Base-by-base conservation (phyloP, 2,113 vertebrate genomes). In the Seriola quinqueradiata region DNA sequence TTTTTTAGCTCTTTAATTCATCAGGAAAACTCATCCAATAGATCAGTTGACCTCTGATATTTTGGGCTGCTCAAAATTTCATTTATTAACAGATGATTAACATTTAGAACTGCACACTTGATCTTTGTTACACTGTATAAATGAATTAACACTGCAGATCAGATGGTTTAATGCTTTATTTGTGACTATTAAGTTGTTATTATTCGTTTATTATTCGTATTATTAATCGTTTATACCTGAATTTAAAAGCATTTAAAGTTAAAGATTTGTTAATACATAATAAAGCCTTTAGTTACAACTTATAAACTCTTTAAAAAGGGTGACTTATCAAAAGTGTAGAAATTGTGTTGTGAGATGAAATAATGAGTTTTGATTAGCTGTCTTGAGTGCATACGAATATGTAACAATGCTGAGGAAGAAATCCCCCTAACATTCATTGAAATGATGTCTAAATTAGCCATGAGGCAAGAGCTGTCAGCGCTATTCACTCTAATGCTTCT, bases 361-460 rank as follows among this genome's bases (percentile, higher is more conserved):
- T 61, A 12, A 50, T 60, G 14, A 14, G 55, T 63, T 48, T 50
- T 52, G 60, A 75, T 57, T 81, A 21, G 38, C 16, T 32, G 44
- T 21, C 21, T 38, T 48, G 50, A 64, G 21, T 74, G 40, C 36
- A 64, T 73, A 69, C 74, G 46, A 89, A 82, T 75, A 48, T 70
- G 66, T 72, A 32, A 52, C 25, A 64, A 64, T n/a, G 36, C 10
- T 1, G 12, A 82, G 3, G 48, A 70, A 63, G 64, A 84, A 54
- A 68, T 80, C 34, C 34, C 42, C 21, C 46, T 13, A 55, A 70
- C 42, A 67, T 38, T 68, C 38, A 44, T 50, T 77, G 58, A 81
- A 59, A 74, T 81, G 1, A 84, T 77, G 32, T 85, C 71, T 86
- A 69, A 81, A 83, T 87, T 65, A 88, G 70, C 82, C 75, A 7